These are phyloP conservation scores for Diploptera punctata DNA, from an alignment of 2,888 invertebrate species.

Conservation along the genomic window DNA sequence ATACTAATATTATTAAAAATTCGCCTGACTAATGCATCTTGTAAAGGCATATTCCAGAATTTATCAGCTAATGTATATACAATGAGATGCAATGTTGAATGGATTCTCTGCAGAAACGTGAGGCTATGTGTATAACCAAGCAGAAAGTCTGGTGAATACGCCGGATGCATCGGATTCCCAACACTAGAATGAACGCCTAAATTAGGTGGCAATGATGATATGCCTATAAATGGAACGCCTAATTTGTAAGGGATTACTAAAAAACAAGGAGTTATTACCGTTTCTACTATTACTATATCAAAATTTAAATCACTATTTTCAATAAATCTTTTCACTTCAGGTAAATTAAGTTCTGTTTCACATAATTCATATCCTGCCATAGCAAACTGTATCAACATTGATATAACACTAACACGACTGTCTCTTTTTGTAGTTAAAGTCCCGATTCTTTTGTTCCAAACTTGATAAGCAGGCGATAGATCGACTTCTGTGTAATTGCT, in stretches of 20 bases:
- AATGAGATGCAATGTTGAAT: constrained; percentile 40
- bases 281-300: constrained; percentile 64
- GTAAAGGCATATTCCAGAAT: constrained; percentile 21
- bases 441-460: constrained; percentile 19
- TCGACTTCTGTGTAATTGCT: constrained; percentile 33
- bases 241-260: constrained; percentile 63
- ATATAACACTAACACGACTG: neutral
- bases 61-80: constrained; percentile 1
- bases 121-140: constrained; percentile 46
- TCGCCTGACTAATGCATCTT: constrained; percentile 21
- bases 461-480: constrained; percentile 18
- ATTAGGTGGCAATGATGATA: constrained; percentile 49
- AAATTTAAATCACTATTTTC: constrained; percentile 51
- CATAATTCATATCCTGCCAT: constrained; percentile 10
- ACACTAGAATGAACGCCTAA: constrained; percentile 48
- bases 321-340: constrained; percentile 2
- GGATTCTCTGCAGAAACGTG: constrained; percentile 48
- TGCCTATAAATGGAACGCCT: constrained; percentile 59
- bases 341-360: constrained; percentile 25
- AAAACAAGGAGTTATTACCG: constrained; percentile 56
- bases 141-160: constrained; percentile 50
- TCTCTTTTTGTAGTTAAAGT: constrained; percentile 1
- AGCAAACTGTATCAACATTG: neutral
- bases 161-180: constrained; percentile 52
- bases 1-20: neutral